phyloP scores from a whole-genome alignment of 2,888 invertebrate species.

The Nasonia oneida region DNA sequence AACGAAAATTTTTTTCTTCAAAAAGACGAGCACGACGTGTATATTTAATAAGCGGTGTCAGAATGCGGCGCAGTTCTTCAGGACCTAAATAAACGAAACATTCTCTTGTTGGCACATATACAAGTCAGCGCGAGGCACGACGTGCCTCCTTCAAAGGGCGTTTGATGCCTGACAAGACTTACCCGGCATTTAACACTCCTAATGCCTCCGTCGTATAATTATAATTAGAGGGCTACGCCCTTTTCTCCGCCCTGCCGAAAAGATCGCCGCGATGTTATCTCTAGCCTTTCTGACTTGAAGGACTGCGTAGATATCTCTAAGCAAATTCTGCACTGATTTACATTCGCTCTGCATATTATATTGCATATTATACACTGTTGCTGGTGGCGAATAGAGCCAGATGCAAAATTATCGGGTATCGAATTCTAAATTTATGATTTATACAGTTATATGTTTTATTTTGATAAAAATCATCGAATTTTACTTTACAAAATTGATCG shows the following conservation, averaged over 20 bases:
- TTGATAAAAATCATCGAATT: not conserved
- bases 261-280: conserved; percentile 40
- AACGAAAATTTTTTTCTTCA: not conserved
- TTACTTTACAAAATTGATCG: not conserved
- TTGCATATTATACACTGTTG: not conserved
- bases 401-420: not conserved
- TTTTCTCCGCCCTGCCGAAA: conserved; percentile 73
- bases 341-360: not conserved
- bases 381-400: not conserved
- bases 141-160: conserved; percentile 35
- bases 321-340: conserved; percentile 30
- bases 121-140: conserved; percentile 35
- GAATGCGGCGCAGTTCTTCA: not conserved
- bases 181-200: conserved; percentile 78
- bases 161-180: conserved; percentile 75
- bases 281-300: conserved; percentile 21
- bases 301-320: conserved; percentile 7
- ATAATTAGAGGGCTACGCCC: conserved; percentile 78
- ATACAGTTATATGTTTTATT: not conserved
- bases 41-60: conserved; percentile 1
- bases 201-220: conserved; percentile 78
- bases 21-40: not conserved
- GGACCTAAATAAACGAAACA: conserved; percentile 27
- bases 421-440: not conserved
- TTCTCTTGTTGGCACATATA: conserved; percentile 39